phyloP scores from a whole-genome alignment of 1,140 invertebrate species.

The Anagrus nilaparvatae region DNA sequence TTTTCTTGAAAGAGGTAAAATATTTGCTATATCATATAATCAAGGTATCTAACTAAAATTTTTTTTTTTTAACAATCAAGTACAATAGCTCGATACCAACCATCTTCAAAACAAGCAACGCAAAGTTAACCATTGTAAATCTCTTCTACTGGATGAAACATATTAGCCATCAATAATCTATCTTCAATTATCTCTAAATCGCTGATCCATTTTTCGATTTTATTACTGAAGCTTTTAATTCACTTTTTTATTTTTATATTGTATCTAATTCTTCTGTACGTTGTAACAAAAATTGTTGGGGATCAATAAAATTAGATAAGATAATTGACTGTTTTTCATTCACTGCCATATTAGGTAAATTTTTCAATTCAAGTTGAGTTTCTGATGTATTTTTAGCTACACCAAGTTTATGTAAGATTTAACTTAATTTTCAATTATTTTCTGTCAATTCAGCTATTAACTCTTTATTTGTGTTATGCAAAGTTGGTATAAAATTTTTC shows the following conservation, averaged over 20 bases:
- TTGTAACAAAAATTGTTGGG: slow-evolving; percentile 33
- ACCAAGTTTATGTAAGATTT: slow-evolving; percentile 18
- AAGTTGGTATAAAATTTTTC: slow-evolving; percentile 25
- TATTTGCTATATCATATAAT: slow-evolving; percentile 39
- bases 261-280: slow-evolving; percentile 14
- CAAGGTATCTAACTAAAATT: slow-evolving; percentile 44
- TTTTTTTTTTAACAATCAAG: slow-evolving; percentile 24
- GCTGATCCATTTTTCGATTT: slow-evolving; percentile 36
- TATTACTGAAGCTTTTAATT: slow-evolving; percentile 44
- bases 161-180: slow-evolving; percentile 40
- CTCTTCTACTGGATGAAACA: slow-evolving; percentile 40
- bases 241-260: slow-evolving; percentile 35
- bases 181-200: slow-evolving; percentile 50
- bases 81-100: slow-evolving; percentile 47
- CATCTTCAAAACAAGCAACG: slow-evolving; percentile 56
- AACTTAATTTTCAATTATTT: slow-evolving; percentile 28
- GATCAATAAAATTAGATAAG: slow-evolving; percentile 29
- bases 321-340: slow-evolving; percentile 23
- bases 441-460: slow-evolving; percentile 31
- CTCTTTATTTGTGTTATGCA: slow-evolving; percentile 27
- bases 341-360: slow-evolving; percentile 15
- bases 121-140: slow-evolving; percentile 46
- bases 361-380: slow-evolving; percentile 8
- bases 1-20: slow-evolving; percentile 33
- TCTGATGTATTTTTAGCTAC: slow-evolving; percentile 1